These are phyloP conservation scores for Andrena fulva DNA, from an alignment of 2,888 invertebrate species.

Conservation along the genomic window DNA sequence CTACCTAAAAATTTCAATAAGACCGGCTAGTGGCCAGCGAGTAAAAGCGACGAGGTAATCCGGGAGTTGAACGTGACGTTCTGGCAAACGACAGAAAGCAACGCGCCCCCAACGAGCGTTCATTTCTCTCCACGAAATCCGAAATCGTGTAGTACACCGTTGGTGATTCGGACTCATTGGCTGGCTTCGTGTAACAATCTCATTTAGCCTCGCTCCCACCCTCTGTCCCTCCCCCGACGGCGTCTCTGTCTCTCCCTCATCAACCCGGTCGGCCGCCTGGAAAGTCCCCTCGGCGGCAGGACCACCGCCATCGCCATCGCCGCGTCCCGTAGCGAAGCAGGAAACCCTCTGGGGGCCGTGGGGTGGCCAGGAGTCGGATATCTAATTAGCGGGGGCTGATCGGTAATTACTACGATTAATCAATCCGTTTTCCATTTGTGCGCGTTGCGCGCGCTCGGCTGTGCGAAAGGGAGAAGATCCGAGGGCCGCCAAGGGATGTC, in stretches of 20 bases:
- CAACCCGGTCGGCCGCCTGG: constrained; percentile 56
- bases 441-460: constrained; percentile 69
- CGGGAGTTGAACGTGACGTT: constrained; percentile 12
- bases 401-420: constrained; percentile 87
- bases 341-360: constrained; percentile 79
- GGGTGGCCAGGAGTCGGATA: constrained; percentile 82
- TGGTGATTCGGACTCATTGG: constrained; percentile 61
- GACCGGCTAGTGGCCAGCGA: background rate
- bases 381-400: constrained; percentile 85
- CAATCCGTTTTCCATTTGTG: constrained; percentile 86
- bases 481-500: constrained; percentile 46
- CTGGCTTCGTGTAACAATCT: constrained; percentile 82
- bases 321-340: constrained; percentile 72
- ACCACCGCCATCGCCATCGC: constrained; percentile 61
- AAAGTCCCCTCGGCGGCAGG: constrained; percentile 65
- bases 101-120: background rate
- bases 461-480: constrained; percentile 63
- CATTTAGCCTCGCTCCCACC: constrained; percentile 76
- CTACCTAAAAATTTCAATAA: background rate
- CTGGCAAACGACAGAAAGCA: constrained; percentile 24
- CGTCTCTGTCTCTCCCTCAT: constrained; percentile 70
- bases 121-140: constrained; percentile 44
- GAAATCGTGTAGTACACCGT: constrained; percentile 53
- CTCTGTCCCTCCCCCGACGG: constrained; percentile 59
- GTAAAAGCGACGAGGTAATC: background rate